Percentiles rank a stretch among this genome's conserved stretches.
These are phyloP conservation scores for Idris sp. DNA, from an alignment of 1,140 invertebrate genomes.

Conservation along the genomic window DNA sequence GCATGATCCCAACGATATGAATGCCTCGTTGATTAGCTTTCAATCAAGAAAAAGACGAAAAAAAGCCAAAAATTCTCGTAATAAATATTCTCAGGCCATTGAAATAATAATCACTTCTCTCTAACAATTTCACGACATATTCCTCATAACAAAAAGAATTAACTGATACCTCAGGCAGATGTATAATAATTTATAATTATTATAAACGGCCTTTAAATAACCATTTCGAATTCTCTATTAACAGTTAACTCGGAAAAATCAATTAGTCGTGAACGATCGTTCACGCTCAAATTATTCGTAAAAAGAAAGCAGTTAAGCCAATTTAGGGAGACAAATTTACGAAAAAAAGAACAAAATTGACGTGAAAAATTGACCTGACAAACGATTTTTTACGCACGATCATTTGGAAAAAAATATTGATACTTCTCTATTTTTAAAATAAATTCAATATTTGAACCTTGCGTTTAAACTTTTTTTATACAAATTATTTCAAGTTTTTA, in stretches of 20 bases:
- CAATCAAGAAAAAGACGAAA: too few species aligned
- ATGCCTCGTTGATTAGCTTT: slow-evolving; percentile 69
- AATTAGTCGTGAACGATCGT: slow-evolving; percentile 31
- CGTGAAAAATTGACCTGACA: slow-evolving; percentile 13
- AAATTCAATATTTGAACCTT: slow-evolving; percentile 27
- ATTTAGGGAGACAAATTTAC: slow-evolving; percentile 27
- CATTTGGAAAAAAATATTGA: slow-evolving; percentile 29
- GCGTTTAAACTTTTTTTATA: neutral
- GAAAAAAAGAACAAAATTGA: slow-evolving; percentile 7
- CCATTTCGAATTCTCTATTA: slow-evolving; percentile 36
- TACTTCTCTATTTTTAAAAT: too few species aligned
- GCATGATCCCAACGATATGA: slow-evolving; percentile 65
- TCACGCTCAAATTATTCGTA: slow-evolving; percentile 41
- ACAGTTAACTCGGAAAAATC: slow-evolving; percentile 51
- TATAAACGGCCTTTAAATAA: slow-evolving; percentile 36
- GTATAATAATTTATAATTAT: slow-evolving; percentile 47
- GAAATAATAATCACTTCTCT: slow-evolving; percentile 19
- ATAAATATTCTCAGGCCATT: neutral
- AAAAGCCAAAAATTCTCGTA: slow-evolving; percentile 30
- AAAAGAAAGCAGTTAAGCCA: slow-evolving; percentile 44
- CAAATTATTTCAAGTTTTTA: too few species aligned
- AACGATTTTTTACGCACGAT: slow-evolving; percentile 24
- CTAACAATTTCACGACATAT: slow-evolving; percentile 14
- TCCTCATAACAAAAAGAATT: too few species aligned
- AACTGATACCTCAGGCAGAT: slow-evolving; percentile 26